phyloP scores from a whole-genome alignment of 2,113 vertebrate species.

The Scophthalmus maximus region DNA sequence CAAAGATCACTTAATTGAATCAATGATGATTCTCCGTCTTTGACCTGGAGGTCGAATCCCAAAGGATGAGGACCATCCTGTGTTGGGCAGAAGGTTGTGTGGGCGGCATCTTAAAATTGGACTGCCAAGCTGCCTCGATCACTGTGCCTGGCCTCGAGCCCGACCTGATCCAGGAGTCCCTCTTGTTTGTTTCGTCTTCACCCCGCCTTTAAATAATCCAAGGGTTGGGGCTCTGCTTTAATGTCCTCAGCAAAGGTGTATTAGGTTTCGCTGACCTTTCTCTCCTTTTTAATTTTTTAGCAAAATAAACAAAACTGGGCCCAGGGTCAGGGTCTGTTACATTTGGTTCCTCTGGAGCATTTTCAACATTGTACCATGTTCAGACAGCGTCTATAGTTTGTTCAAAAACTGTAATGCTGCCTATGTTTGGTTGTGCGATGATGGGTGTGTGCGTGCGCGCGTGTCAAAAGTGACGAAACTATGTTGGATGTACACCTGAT shows the following conservation, averaged over 20 bases:
- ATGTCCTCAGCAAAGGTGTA: slow-evolving; percentile 27
- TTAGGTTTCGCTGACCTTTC: slow-evolving; percentile 24
- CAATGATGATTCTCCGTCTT: slow-evolving; percentile 49
- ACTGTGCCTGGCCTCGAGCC: slow-evolving; percentile 81
- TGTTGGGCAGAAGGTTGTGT: slow-evolving; percentile 49
- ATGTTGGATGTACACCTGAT: slow-evolving; percentile 71
- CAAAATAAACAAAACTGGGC: slow-evolving; percentile 35
- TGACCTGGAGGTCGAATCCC: slow-evolving; percentile 65
- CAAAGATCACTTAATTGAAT: slow-evolving; percentile 62
- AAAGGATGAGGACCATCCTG: slow-evolving; percentile 65
- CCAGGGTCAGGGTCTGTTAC: slow-evolving; percentile 43
- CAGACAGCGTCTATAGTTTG: slow-evolving; percentile 39
- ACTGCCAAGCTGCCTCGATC: slow-evolving; percentile 79
- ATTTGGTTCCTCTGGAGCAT: slow-evolving; percentile 37
- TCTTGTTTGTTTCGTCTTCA: slow-evolving; percentile 29
- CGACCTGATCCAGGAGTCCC: slow-evolving; percentile 39
- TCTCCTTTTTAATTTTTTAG: slow-evolving; percentile 54
- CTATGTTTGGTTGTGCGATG: slow-evolving; percentile 63
- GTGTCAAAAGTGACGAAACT: slow-evolving; percentile 49
- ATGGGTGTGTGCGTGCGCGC: slow-evolving; percentile 60
- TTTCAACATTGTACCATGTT: slow-evolving; percentile 26
- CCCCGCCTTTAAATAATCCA: slow-evolving; percentile 39
- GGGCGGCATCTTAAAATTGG: slow-evolving; percentile 59
- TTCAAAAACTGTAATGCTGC: slow-evolving; percentile 64
- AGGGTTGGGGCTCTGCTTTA: slow-evolving; percentile 58